Evolutionary conservation across 1,140 invertebrate species (phyloP).

Genomic region (Drosophila sucinea): DNA sequence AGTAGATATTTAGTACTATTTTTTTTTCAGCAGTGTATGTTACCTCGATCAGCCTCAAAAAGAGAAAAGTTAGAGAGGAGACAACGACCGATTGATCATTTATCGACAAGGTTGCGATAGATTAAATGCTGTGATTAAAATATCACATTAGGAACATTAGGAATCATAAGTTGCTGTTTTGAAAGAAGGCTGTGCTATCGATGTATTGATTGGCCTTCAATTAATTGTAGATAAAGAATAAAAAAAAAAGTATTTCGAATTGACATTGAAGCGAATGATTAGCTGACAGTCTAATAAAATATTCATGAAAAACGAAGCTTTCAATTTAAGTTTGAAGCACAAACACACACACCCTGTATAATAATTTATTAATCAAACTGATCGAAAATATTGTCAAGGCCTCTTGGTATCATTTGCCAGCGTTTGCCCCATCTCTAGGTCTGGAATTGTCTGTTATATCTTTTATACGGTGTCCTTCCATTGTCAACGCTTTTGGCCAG

Average conservation of each 20-base stretch:
- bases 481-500: slow-evolving; percentile 36
- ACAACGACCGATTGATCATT: not conserved
- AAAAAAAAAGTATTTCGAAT: no score
- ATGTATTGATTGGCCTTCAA: no score
- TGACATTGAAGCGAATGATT: no score
- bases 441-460: slow-evolving; percentile 2
- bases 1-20: no score
- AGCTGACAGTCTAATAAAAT: no score
- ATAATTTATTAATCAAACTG: not conserved
- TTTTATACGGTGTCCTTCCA: slow-evolving; percentile 16
- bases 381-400: not conserved
- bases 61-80: not conserved
- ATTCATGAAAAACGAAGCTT: no score
- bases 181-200: no score
- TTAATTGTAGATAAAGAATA: no score
- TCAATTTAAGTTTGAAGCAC: no score
- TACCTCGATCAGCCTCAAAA: not conserved
- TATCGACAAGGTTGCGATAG: not conserved
- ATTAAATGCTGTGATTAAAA: not conserved
- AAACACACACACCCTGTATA: not conserved
- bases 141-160: no score
- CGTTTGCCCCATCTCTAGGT: not conserved
- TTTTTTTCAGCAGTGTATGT: no score
- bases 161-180: no score
- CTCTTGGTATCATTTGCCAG: not conserved